Percentiles rank a stretch among this genome's conserved stretches.
phyloP scores from a whole-genome alignment of 2,888 invertebrate genomes.

The Cylloceria caligata region DNA sequence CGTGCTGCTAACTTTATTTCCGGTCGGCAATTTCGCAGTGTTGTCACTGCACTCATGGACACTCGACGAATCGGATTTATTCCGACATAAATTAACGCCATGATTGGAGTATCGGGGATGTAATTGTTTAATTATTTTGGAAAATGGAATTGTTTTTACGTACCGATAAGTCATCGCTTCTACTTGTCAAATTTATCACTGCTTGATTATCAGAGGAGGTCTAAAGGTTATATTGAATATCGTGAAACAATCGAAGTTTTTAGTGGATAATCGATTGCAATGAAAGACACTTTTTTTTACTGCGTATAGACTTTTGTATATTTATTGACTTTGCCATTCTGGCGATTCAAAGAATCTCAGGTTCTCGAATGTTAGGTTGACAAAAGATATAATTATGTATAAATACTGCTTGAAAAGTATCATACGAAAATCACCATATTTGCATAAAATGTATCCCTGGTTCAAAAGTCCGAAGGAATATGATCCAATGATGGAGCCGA shows the following conservation, averaged over 20 bases:
- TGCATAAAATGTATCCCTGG: not conserved
- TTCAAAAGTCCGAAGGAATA: slow-evolving; percentile 1
- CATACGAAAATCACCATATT: slow-evolving; percentile 15
- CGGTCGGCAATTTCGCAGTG: slow-evolving; percentile 75
- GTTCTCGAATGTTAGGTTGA: not conserved
- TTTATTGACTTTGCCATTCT: slow-evolving; percentile 33
- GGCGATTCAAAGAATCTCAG: not conserved
- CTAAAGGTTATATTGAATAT: slow-evolving; percentile 4
- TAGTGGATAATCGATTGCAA: slow-evolving; percentile 41
- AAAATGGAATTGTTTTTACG: slow-evolving; percentile 30
- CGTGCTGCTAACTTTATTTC: slow-evolving; percentile 72
- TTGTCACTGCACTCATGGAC: slow-evolving; percentile 54
- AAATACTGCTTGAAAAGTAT: slow-evolving; percentile 41
- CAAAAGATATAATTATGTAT: slow-evolving; percentile 3
- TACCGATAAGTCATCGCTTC: slow-evolving; percentile 46
- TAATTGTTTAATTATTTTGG: slow-evolving; percentile 15
- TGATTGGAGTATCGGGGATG: not conserved
- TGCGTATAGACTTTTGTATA: not conserved
- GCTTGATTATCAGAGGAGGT: not conserved
- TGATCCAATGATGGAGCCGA: no score
- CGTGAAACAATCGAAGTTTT: slow-evolving; percentile 1
- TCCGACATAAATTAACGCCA: slow-evolving; percentile 6
- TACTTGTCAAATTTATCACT: not conserved
- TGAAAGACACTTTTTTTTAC: slow-evolving; percentile 12
- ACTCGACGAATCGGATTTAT: slow-evolving; percentile 46